Evolutionary conservation across 2,113 vertebrate genomes (phyloP), one percentile per base, ranked within the genome.

Genomic region (Ciconia stormi): DNA sequence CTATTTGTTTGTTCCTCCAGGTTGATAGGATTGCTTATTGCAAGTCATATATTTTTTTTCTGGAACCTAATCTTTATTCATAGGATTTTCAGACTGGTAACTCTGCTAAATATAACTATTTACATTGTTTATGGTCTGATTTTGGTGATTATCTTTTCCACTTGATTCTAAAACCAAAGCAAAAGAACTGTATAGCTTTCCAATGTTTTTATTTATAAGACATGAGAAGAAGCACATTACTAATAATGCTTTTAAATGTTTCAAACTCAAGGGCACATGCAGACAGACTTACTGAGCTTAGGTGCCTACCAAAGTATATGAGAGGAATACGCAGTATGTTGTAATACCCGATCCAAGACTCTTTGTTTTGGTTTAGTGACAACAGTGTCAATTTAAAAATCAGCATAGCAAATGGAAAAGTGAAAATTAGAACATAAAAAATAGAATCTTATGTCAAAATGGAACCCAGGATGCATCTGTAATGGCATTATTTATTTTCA

Each of bases 1-100:
- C 44, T 72, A 20, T 87, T 95, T 94, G 36, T 91, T 93, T 93
- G 40, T 93, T 97, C 69, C 73, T 95, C 13, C 34, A 69, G 29
- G 46, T 19, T 79, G 81, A 80, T 96, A 93, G 65, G 32, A 70
- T 91, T 94, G 50, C 38, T 49, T 87, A 76, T 73, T 72, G 49
- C 47, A 49, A 66, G 58, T 89, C 44, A 19, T 80, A 5, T 13
- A 9, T 77, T 87, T 87, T 86, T 86, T 87, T 87, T 56, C 69
- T 77, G 49, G 10, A 72, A 40, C 13, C 21, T 91, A 47, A 73
- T 95, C 52, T 93, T 91, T 96, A 91, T 89, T 95, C 65, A 87
- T 87, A 89, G 62, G 19, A 72, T 85, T 95, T 95, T 95, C 47
- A 82, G 26, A 72, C 27, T 65, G 61, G 11, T 91, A 91, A 42